A percentile compares a stretch with the other conserved stretches of the same genome.
These are phyloP conservation scores for Epinotia bilunana DNA, from an alignment of 2,888 invertebrate genomes.

Conservation along the genomic window DNA sequence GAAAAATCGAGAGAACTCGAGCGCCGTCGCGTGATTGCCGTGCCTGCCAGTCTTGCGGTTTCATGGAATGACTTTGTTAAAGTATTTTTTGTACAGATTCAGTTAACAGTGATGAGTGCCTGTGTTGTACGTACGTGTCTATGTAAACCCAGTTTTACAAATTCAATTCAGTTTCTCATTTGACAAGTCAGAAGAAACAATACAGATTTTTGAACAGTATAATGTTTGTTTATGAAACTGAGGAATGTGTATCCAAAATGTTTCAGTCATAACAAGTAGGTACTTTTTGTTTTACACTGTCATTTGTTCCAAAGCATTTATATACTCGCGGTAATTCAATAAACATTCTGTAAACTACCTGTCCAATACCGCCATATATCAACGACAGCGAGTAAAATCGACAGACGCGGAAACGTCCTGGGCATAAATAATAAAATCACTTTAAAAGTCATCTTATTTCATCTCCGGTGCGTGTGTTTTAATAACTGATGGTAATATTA, in stretches of 20 bases:
- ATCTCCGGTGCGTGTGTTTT: conserved; percentile 54
- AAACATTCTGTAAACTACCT: conserved; percentile 28
- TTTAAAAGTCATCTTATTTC: conserved; percentile 52
- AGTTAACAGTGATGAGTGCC: background rate
- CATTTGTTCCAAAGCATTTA: background rate
- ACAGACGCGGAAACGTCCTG: conserved; percentile 43
- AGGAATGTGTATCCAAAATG: background rate
- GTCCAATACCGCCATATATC: conserved; percentile 32
- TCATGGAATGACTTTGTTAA: background rate
- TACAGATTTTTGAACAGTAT: no score
- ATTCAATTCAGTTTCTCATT: no score
- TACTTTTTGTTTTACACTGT: background rate
- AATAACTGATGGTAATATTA: conserved; percentile 71
- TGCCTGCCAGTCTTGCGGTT: background rate
- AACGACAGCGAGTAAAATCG: conserved; percentile 24
- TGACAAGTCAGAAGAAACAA: no score
- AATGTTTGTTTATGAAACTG: no score
- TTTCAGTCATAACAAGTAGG: background rate
- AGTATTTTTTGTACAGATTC: background rate
- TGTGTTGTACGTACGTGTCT: background rate
- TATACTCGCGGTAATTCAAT: conserved; percentile 28
- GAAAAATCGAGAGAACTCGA: no score
- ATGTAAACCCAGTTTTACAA: background rate
- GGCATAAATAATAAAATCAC: conserved; percentile 49
- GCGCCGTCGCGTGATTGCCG: no score